Evolutionary conservation across 2,888 invertebrate species (phyloP), one percentile per base, ranked within the genome.

Genomic region (Keiferia lycopersicella): DNA sequence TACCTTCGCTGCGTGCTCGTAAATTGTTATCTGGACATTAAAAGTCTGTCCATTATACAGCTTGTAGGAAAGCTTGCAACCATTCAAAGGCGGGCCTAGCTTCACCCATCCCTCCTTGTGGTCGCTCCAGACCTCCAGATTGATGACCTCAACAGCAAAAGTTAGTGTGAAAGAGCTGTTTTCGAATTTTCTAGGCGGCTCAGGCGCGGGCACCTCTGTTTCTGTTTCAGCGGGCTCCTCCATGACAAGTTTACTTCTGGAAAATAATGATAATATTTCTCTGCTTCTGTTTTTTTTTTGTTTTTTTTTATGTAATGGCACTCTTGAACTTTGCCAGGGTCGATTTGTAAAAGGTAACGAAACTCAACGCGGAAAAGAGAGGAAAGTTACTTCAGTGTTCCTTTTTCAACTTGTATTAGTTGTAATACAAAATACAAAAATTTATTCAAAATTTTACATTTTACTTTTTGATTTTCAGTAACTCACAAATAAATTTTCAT

Each of bases 1-100:
- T 70, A 89, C 90, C 87, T 91, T 90, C 34, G 82, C 86, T 60
- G 74, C 78, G 68, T 88, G 84, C 8, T 88, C 87, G 87, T 88
- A 91, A 60, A 91, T 82, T 38, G 82, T 67, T 45, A 91, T 71
- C 66, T 90, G 88, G 20, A 88, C 48, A 10, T 88, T 88, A 66
- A 72, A 88, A 18, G 16, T 71, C 56, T 83, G 80, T 2, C 86
- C 88, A 14, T 83, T 81, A 68, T 84, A 86, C 57, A 91, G 68
- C 12, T 80, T 78, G 65, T 90, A 91, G 26, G 86, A 83, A 51
- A 91, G 66, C 68, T 81, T 88, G 26, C 86, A 65, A 0, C 83
- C 87, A 57, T 87, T 82, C 1, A 66, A 60, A 66, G 75, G 81
- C 0, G 79, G 71, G 0, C 83, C 86, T 18, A 85, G 78, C 26